phyloP scores from a whole-genome alignment of 2,113 vertebrate species.

The Ochotona princeps region DNA sequence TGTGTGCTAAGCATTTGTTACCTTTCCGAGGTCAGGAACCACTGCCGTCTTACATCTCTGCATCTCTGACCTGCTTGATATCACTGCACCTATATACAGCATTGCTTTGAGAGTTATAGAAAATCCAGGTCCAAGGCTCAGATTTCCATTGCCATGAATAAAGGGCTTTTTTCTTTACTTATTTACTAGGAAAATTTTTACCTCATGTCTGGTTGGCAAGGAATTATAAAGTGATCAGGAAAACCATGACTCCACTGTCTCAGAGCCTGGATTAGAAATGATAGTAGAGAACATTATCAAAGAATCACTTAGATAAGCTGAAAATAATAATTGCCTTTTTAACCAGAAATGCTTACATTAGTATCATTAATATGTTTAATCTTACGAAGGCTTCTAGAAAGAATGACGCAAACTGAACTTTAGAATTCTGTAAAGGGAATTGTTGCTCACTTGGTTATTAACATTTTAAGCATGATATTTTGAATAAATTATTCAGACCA shows the following conservation, averaged over 20 bases:
- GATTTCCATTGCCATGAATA: neutral
- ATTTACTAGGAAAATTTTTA: neutral
- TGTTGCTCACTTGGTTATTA: neutral
- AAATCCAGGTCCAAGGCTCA: neutral
- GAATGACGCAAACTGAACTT: neutral
- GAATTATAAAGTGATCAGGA: neutral
- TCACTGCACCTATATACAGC: neutral
- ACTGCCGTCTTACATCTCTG: neutral
- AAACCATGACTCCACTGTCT: neutral
- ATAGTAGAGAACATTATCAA: neutral
- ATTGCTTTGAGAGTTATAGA: neutral
- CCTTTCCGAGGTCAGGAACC: neutral
- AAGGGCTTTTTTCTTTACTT: neutral
- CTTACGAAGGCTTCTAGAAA: neutral
- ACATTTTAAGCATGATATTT: neutral
- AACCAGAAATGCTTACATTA: neutral
- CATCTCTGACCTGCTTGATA: neutral
- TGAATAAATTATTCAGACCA: neutral
- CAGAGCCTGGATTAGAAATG: neutral
- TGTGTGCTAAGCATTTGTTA: neutral
- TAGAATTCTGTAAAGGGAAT: neutral
- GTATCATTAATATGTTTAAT: neutral
- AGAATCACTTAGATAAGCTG: neutral
- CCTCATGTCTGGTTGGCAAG: neutral
- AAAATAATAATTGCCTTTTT: neutral